phyloP scores from a whole-genome alignment of 2,888 invertebrate species.

The Spicauda simplicius region DNA sequence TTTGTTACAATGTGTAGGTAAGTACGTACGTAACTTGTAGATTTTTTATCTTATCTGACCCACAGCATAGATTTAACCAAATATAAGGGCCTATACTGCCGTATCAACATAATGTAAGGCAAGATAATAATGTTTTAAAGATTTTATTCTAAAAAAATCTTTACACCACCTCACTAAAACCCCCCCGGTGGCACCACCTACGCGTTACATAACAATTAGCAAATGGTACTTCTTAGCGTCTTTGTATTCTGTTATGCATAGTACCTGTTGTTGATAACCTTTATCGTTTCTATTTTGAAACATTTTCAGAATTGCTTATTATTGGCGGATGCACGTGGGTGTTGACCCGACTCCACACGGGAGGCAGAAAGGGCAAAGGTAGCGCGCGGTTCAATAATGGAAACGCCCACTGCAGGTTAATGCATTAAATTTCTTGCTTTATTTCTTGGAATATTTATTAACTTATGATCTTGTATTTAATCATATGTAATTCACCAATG shows the following conservation, averaged over 20 bases:
- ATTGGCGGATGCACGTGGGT: conserved; percentile 4
- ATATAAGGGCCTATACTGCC: background rate
- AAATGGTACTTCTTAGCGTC: no score
- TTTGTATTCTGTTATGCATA: background rate
- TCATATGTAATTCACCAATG: no score
- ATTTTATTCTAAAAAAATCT: no score
- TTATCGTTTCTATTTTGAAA: conserved; percentile 11
- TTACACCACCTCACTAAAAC: no score
- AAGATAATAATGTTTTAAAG: background rate
- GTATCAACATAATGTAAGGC: background rate
- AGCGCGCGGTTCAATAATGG: conserved; percentile 28
- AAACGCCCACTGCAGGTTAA: conserved; percentile 35
- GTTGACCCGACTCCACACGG: background rate
- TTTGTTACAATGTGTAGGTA: no score
- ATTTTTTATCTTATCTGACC: no score
- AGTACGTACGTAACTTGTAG: no score
- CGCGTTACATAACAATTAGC: background rate
- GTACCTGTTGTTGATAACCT: background rate
- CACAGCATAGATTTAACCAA: no score
- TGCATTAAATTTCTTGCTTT: conserved; percentile 15
- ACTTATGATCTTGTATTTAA: no score
- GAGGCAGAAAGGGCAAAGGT: conserved; percentile 37
- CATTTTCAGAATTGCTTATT: conserved; percentile 15
- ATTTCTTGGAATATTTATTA: no score
- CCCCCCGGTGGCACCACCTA: no score